A percentile compares a stretch with the other conserved stretches of the same genome.
These are phyloP conservation scores for Iguana delicatissima DNA, from an alignment of 2,797 vertebrate genomes.

Conservation along the genomic window DNA sequence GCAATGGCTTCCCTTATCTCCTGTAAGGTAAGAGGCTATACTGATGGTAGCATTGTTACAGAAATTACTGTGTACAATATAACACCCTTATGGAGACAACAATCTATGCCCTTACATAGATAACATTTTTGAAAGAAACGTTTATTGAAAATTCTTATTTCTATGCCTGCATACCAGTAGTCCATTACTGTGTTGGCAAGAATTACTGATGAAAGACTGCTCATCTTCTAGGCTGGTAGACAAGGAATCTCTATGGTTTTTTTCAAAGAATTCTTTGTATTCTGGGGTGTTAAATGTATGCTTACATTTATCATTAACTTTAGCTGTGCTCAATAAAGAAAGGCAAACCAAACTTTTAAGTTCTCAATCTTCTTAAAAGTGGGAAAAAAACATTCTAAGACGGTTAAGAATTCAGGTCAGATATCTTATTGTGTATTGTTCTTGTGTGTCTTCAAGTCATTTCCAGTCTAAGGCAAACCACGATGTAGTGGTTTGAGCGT, in stretches of 20 bases:
- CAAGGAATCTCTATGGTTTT: background rate
- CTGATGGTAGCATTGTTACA: background rate
- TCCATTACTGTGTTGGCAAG: background rate
- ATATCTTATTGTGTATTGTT: background rate
- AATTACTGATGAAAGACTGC: background rate
- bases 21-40: no score
- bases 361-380: background rate
- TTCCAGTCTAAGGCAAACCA: no score
- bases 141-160: background rate
- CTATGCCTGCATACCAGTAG: background rate
- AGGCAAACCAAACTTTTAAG: background rate
- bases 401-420: background rate
- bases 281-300: background rate
- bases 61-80: background rate
- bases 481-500: no score
- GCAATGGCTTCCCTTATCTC: no score
- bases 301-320: background rate
- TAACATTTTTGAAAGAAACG: background rate
- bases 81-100: no score
- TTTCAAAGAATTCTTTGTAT: background rate
- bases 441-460: no score
- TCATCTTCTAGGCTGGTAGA: background rate
- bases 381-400: background rate
- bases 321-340: background rate
- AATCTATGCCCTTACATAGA: no score